These are phyloP conservation scores for Neotoxoptera formosana DNA, from an alignment of 1,140 invertebrate species.

Conservation along the genomic window DNA sequence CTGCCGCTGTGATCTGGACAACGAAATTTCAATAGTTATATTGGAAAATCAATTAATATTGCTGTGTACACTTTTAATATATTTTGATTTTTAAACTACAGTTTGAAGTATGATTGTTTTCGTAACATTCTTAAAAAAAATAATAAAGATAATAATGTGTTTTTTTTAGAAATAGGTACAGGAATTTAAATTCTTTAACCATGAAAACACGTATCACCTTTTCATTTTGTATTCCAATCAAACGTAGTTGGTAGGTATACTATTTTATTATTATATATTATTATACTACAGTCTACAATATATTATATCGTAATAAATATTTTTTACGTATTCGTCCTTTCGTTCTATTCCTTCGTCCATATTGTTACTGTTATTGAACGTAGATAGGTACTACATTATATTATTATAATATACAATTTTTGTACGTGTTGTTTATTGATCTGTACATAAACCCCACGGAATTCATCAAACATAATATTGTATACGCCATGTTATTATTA, in stretches of 20 bases:
- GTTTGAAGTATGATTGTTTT: background rate
- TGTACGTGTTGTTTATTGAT: background rate
- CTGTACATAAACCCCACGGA: background rate
- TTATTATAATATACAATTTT: background rate
- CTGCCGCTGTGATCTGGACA: background rate
- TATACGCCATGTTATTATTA: background rate
- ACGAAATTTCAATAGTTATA: background rate
- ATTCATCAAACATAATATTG: background rate
- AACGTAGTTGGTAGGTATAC: background rate
- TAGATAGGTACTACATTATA: background rate
- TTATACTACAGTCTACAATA: too few species aligned
- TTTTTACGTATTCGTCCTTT: too few species aligned
- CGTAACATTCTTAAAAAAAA: background rate
- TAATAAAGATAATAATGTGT: constrained; percentile 8
- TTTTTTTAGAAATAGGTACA: constrained; percentile 5
- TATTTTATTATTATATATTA: background rate
- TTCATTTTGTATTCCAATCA: background rate
- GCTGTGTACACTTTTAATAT: background rate
- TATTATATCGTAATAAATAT: background rate
- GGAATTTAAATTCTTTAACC: background rate
- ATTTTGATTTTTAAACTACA: background rate
- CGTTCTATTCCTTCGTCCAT: background rate
- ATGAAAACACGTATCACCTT: background rate
- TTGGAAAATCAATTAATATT: background rate
- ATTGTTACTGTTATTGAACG: background rate